A percentile compares a stretch with the other conserved stretches of the same genome.
Evolutionary conservation across 2,113 vertebrate species (phyloP).

Genomic region (Chelonoidis abingdonii): DNA sequence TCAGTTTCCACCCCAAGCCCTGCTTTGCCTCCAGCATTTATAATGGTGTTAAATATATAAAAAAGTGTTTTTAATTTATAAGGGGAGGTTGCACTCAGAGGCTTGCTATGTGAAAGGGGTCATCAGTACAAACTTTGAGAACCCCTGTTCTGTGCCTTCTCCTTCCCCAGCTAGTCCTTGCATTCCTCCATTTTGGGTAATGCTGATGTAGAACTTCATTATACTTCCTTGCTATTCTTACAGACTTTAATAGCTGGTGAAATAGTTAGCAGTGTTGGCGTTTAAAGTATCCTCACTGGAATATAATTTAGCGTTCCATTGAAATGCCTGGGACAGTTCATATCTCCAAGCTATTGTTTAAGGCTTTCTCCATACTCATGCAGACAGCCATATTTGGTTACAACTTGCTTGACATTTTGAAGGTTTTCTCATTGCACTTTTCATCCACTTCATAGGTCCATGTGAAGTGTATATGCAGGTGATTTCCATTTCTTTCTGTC

Average conservation of each 20-base stretch:
- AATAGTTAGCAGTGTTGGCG: not conserved
- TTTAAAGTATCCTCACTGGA: not conserved
- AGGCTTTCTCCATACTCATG: not conserved
- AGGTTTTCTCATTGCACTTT: not conserved
- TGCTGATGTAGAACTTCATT: fast-evolving
- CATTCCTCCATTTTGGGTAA: not conserved
- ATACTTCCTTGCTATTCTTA: not conserved
- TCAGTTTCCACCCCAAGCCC: too few relatives aligned
- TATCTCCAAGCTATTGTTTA: not conserved
- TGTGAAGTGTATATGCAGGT: not conserved
- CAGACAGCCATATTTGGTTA: not conserved
- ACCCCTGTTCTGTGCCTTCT: not conserved
- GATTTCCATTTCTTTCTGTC: not conserved
- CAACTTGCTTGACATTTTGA: not conserved
- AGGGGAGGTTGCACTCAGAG: too few relatives aligned
- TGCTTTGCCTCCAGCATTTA: too few relatives aligned
- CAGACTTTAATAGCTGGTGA: not conserved
- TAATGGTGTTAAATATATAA: too few relatives aligned
- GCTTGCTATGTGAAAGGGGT: too few relatives aligned
- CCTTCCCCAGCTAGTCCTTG: fast-evolving
- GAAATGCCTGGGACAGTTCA: not conserved
- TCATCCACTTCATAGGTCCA: not conserved
- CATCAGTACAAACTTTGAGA: too few relatives aligned
- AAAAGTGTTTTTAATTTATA: too few relatives aligned
- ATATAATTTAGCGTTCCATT: not conserved